Percentiles rank a stretch among this genome's conserved stretches.
Conservation (phyloP, 2,888 invertebrate species). For the Hyalella azteca region DNA sequence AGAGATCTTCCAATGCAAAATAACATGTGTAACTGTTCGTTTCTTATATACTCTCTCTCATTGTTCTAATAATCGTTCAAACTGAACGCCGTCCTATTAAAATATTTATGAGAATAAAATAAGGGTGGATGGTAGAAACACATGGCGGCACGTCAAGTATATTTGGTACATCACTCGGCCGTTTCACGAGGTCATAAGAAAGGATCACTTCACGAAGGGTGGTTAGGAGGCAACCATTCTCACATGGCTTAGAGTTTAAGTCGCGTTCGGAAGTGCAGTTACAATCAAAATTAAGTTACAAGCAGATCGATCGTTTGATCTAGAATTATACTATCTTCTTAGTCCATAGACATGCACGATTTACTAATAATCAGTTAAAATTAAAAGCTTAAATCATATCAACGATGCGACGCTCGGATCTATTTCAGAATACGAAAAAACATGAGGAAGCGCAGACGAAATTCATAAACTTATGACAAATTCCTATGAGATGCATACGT, state of each 20-base stretch:
- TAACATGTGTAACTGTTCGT: no score
- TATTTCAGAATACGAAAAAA: no score
- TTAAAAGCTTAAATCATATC: no score
- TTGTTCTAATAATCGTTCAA: not conserved
- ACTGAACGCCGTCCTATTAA: not conserved
- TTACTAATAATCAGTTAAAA: no score
- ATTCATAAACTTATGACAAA: no score
- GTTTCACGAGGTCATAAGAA: not conserved
- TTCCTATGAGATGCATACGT: no score
- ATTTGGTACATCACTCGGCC: slow-evolving; percentile 2
- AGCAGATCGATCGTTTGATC: slow-evolving; percentile 8
- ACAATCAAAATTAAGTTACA: not conserved
- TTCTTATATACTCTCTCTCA: no score
- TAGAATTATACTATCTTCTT: not conserved
- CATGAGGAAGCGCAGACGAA: no score
- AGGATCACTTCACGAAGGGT: not conserved
- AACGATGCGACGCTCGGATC: no score
- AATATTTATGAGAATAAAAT: not conserved
- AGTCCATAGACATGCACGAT: slow-evolving; percentile 1
- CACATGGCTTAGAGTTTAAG: not conserved
- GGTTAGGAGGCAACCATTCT: not conserved
- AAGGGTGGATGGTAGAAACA: not conserved
- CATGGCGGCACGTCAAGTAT: not conserved
- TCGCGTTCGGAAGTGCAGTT: not conserved
- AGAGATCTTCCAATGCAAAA: no score